Conservation (phyloP, 2,888 invertebrate species). For the Cantharis rufa region DNA sequence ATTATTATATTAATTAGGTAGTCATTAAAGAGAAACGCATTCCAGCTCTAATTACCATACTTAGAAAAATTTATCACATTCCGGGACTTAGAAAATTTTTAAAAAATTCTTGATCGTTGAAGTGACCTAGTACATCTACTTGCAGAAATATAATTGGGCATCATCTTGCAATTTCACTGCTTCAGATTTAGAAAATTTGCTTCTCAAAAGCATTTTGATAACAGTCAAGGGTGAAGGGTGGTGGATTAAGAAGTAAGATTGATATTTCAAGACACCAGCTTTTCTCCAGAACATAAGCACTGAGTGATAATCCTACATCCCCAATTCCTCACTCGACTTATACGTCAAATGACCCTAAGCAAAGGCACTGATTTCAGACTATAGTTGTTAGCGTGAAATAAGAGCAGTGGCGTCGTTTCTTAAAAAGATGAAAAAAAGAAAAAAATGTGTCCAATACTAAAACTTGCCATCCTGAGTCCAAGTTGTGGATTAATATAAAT, state of each 20-base stretch:
- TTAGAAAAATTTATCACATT: too few species aligned
- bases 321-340: neutral
- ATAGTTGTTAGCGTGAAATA: neutral
- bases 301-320: neutral
- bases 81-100: too few species aligned
- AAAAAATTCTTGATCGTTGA: too few species aligned
- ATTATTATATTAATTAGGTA: too few species aligned
- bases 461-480: too few species aligned
- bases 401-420: neutral
- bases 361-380: neutral
- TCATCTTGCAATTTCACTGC: neutral
- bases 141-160: too few species aligned
- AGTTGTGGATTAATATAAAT: neutral
- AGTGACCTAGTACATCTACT: too few species aligned
- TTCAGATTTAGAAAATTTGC: neutral
- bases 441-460: too few species aligned
- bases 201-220: neutral
- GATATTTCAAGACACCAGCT: neutral
- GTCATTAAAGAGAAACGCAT: too few species aligned
- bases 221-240: neutral
- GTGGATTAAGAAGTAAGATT: neutral
- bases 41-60: too few species aligned
- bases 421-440: neutral
- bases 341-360: neutral
- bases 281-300: neutral